phyloP scores from a whole-genome alignment of 2,888 invertebrate genomes.

The Mesorhabditis sp. region DNA sequence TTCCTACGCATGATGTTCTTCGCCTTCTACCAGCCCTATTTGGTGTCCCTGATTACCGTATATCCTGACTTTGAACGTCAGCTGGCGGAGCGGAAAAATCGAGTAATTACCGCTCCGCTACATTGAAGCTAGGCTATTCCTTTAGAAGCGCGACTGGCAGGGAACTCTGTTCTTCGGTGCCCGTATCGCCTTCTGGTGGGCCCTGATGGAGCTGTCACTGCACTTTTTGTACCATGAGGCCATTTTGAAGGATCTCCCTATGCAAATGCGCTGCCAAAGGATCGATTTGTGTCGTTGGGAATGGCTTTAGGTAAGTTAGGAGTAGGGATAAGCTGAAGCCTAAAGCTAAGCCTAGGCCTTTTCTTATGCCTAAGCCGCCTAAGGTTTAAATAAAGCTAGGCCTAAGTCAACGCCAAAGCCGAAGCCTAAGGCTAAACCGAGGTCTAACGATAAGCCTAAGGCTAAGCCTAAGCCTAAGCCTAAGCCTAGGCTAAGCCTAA shows the following conservation, averaged over 20 bases:
- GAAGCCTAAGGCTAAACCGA: background rate
- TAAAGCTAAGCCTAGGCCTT: background rate
- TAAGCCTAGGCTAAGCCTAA: constrained; percentile 10
- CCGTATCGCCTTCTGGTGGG: constrained; percentile 59
- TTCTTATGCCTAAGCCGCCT: too few relatives aligned
- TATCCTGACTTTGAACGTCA: constrained; percentile 56
- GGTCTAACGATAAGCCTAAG: background rate
- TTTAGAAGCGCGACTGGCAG: constrained; percentile 29
- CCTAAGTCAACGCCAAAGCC: background rate
- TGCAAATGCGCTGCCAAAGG: constrained; percentile 41
- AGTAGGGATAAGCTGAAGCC: background rate
- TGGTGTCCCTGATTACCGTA: constrained; percentile 59
- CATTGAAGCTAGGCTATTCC: too few relatives aligned
- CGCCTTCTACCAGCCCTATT: constrained; percentile 60
- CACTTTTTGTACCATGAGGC: constrained; percentile 60
- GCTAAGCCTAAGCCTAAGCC: background rate
- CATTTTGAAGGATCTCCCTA: constrained; percentile 45
- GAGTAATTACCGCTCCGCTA: background rate
- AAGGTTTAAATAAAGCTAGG: too few relatives aligned
- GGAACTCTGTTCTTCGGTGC: constrained; percentile 30
- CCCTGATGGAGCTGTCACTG: constrained; percentile 55
- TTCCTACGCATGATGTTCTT: constrained; percentile 58
- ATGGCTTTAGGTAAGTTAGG: constrained; percentile 47
- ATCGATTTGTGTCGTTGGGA: constrained; percentile 53
- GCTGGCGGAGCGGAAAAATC: constrained; percentile 29